Evolutionary conservation across 2,113 vertebrate species (phyloP).

Genomic region (Rhipidura dahli): DNA sequence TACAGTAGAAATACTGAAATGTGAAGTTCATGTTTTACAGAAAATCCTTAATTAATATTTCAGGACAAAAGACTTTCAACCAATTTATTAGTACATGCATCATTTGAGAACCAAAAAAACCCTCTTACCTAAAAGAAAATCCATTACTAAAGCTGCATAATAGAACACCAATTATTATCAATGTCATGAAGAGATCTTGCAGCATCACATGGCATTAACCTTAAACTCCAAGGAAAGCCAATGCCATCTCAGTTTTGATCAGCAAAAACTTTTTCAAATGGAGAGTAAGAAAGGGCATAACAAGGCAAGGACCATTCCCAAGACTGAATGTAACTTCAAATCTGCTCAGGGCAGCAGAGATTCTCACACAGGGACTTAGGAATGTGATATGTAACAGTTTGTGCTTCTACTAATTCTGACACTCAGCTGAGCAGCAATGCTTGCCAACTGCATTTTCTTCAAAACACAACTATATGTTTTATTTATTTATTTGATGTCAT

Average conservation of each 20-base stretch:
- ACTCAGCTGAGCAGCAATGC: background rate
- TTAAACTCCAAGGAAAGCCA: background rate
- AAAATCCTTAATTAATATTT: slow-evolving; percentile 10
- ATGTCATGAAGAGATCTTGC: background rate
- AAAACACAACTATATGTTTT: background rate
- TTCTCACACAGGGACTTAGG: background rate
- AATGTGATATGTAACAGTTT: background rate
- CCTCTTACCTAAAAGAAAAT: background rate
- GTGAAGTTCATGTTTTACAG: background rate
- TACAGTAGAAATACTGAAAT: background rate
- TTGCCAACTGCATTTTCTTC: background rate
- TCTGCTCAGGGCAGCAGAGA: background rate
- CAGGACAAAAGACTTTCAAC: background rate
- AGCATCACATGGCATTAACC: background rate
- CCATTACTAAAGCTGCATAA: background rate
- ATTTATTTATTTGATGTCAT: background rate
- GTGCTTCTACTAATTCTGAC: background rate
- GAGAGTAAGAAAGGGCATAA: background rate
- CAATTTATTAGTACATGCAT: background rate
- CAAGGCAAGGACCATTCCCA: background rate
- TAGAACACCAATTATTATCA: background rate
- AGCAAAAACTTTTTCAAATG: background rate
- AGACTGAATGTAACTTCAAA: background rate
- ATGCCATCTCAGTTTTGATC: background rate
- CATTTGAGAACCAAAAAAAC: background rate